Percentiles rank a stretch among this genome's conserved stretches.
Conservation (phyloP, 2,888 invertebrate genomes). For the Stenurella melanura region DNA sequence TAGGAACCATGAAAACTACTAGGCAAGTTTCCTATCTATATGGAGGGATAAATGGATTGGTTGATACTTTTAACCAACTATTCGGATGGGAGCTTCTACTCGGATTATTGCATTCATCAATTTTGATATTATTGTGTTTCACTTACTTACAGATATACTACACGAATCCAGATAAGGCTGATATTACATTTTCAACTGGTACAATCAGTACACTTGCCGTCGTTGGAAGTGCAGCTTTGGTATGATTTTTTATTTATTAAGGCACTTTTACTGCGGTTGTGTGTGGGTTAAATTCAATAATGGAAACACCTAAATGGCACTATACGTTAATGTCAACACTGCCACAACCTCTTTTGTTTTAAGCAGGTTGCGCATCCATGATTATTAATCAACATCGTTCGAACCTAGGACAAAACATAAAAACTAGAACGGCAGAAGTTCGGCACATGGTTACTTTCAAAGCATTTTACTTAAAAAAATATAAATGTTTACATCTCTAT, state of each 20-base stretch:
- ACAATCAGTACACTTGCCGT: not conserved
- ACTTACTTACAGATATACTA: not conserved
- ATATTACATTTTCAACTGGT: not conserved
- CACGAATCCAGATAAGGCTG: not conserved
- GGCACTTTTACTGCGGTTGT: too few relatives aligned
- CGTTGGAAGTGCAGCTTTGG: not conserved
- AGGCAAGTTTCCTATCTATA: not conserved
- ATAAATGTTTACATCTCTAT: too few relatives aligned
- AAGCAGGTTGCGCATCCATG: too few relatives aligned
- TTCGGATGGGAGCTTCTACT: slow-evolving; percentile 27
- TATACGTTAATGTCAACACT: too few relatives aligned
- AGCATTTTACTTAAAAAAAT: too few relatives aligned
- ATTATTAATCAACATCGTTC: too few relatives aligned
- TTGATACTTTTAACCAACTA: slow-evolving; percentile 5
- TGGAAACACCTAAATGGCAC: too few relatives aligned
- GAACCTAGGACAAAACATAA: too few relatives aligned
- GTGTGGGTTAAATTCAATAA: too few relatives aligned
- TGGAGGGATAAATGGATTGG: not conserved
- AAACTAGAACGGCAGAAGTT: too few relatives aligned
- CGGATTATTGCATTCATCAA: not conserved
- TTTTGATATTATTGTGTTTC: not conserved
- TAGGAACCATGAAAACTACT: not conserved
- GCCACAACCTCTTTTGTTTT: too few relatives aligned
- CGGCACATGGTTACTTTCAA: too few relatives aligned
- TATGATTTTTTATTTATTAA: not conserved